These are phyloP conservation scores for Entomobrya multifasciata DNA, from an alignment of 2,888 invertebrate species.

Conservation along the genomic window DNA sequence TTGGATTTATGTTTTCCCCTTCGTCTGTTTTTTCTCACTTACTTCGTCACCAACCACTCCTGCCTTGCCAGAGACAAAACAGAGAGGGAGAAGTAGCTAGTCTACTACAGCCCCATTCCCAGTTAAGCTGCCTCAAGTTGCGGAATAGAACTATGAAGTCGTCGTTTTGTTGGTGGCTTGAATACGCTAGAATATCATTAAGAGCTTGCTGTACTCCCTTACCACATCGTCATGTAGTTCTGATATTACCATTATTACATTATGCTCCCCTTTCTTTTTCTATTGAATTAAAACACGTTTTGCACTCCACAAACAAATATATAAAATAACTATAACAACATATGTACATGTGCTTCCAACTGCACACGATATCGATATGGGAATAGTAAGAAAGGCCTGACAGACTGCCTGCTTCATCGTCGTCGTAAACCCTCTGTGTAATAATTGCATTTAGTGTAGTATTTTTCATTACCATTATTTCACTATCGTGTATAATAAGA, in stretches of 20 bases:
- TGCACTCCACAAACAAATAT: conserved; percentile 14
- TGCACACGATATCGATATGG: background rate
- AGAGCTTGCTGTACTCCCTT: conserved; percentile 30
- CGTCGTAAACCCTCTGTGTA: conserved; percentile 8
- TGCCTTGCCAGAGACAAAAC: background rate
- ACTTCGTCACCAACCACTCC: conserved; percentile 29
- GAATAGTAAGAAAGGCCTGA: conserved; percentile 3
- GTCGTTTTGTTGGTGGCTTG: background rate
- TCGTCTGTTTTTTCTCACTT: conserved; percentile 44
- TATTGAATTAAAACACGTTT: conserved; percentile 47
- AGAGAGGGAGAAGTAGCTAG: background rate
- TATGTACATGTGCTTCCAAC: background rate
- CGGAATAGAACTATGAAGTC: too few relatives aligned
- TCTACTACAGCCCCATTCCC: background rate
- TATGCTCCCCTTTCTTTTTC: conserved; percentile 18
- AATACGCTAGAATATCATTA: conserved; percentile 8
- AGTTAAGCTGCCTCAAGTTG: conserved; percentile 14
- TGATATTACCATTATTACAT: background rate
- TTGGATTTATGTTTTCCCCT: conserved; percentile 35
- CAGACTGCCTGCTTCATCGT: conserved; percentile 46
- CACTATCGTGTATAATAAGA: too few relatives aligned
- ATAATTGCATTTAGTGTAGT: conserved; percentile 32
- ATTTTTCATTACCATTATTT: background rate
- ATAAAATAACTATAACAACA: conserved; percentile 4
- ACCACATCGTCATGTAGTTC: background rate